Conservation (phyloP, 1,140 invertebrate genomes). For the Pseudomyrmex cubaensis region DNA sequence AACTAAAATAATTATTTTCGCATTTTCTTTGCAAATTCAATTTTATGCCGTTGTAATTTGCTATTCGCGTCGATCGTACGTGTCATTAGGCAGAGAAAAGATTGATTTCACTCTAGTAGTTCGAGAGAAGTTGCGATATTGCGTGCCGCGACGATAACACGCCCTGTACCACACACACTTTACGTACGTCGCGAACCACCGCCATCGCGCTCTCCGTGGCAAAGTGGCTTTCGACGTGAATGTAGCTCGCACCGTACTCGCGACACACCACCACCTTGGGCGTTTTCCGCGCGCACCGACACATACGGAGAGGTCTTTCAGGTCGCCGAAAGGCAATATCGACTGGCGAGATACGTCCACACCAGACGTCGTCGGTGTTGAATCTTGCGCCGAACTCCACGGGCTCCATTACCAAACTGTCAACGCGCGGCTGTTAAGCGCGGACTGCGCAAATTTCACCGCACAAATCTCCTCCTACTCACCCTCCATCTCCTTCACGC, state of each 20-base stretch:
- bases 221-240: conserved; percentile 71
- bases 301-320: conserved; percentile 62
- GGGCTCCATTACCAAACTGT: conserved; percentile 67
- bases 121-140: conserved; percentile 53
- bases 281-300: conserved; percentile 58
- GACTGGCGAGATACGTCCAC: conserved; percentile 68
- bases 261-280: conserved; percentile 57
- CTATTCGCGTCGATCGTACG: conserved; percentile 7
- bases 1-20: background rate
- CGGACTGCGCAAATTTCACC: conserved; percentile 47
- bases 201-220: conserved; percentile 55
- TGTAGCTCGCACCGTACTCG: conserved; percentile 55
- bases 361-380: conserved; percentile 63
- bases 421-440: conserved; percentile 52
- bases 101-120: conserved; percentile 42
- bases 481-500: background rate
- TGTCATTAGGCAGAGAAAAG: conserved; percentile 48
- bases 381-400: conserved; percentile 60
- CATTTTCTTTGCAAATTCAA: conserved; percentile 1
- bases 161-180: conserved; percentile 7
- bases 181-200: conserved; percentile 24
- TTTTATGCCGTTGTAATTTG: conserved; percentile 33
- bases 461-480: conserved; percentile 22
- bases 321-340: conserved; percentile 73
- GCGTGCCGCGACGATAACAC: conserved; percentile 50